Evolutionary conservation across 2,888 invertebrate species (phyloP).

Genomic region (Cremastobaeus sp.): DNA sequence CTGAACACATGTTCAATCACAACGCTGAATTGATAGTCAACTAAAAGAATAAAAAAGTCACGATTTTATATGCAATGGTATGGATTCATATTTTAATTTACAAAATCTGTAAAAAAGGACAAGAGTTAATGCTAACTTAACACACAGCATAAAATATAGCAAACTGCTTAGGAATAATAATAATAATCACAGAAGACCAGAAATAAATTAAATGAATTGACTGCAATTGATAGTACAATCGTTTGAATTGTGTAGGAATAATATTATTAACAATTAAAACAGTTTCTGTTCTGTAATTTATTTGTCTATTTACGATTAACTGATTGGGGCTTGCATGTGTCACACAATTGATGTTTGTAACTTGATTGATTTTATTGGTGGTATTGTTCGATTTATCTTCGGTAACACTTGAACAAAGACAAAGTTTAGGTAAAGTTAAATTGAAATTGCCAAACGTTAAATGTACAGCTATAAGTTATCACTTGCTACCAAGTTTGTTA

Average conservation of each 20-base stretch:
- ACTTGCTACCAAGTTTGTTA: constrained; percentile 3
- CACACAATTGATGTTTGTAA: constrained; percentile 40
- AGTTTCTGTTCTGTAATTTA: constrained; percentile 18
- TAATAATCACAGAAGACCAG: constrained; percentile 4
- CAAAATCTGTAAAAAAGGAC: neutral
- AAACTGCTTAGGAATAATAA: constrained; percentile 5
- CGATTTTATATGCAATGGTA: too few species aligned
- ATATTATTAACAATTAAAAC: constrained; percentile 31
- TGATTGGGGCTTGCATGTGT: constrained; percentile 28
- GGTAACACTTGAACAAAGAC: constrained; percentile 4
- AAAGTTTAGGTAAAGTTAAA: constrained; percentile 50
- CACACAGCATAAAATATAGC: neutral
- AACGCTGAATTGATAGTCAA: too few species aligned
- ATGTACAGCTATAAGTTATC: constrained; percentile 24
- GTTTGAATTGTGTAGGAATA: constrained; percentile 6
- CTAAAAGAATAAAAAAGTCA: too few species aligned
- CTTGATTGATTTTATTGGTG: constrained; percentile 18
- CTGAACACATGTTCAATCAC: too few species aligned
- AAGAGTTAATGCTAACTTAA: too few species aligned
- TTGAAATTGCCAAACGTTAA: neutral
- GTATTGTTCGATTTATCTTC: constrained; percentile 6
- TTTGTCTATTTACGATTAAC: constrained; percentile 41
- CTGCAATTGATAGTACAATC: too few species aligned
- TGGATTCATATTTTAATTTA: too few species aligned
- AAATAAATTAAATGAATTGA: constrained; percentile 1